Conservation (phyloP, 2,113 vertebrate genomes). For the Erythrocercus mccallii region DNA sequence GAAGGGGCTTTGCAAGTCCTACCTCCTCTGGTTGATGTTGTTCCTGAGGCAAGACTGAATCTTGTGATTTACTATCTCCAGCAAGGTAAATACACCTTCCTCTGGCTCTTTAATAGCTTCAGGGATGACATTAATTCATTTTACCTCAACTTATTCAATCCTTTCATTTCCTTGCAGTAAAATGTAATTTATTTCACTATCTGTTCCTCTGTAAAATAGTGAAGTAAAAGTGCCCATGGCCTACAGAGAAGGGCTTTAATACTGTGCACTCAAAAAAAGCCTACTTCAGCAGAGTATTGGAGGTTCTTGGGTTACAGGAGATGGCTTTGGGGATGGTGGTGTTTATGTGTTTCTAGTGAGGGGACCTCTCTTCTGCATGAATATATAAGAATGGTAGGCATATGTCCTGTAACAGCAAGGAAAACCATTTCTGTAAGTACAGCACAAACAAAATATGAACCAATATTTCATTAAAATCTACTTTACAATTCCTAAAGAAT, state of each 20-base stretch:
- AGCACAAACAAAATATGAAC: not conserved
- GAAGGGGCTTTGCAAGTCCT: constrained; percentile 93
- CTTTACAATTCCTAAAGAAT: not conserved
- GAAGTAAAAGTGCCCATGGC: not conserved
- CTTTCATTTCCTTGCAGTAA: not conserved
- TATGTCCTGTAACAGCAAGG: not conserved
- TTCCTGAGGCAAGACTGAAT: constrained; percentile 94
- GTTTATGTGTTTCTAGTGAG: not conserved
- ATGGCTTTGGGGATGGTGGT: not conserved
- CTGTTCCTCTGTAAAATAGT: not conserved
- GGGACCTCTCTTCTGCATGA: not conserved
- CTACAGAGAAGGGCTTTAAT: not conserved
- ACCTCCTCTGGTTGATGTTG: constrained; percentile 94
- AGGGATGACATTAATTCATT: not conserved
- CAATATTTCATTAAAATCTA: not conserved
- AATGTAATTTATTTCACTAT: not conserved
- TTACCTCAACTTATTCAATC: not conserved
- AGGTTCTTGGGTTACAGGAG: not conserved
- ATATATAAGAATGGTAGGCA: not conserved
- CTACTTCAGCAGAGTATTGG: not conserved
- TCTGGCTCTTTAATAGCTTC: not conserved
- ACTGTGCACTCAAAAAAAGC: not conserved
- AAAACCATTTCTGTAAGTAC: not conserved
- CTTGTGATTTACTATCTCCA: constrained; percentile 96
- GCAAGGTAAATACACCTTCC: constrained; percentile 79